phyloP scores from a whole-genome alignment of 1,140 invertebrate species.

The Neoseiulus cucumeris region DNA sequence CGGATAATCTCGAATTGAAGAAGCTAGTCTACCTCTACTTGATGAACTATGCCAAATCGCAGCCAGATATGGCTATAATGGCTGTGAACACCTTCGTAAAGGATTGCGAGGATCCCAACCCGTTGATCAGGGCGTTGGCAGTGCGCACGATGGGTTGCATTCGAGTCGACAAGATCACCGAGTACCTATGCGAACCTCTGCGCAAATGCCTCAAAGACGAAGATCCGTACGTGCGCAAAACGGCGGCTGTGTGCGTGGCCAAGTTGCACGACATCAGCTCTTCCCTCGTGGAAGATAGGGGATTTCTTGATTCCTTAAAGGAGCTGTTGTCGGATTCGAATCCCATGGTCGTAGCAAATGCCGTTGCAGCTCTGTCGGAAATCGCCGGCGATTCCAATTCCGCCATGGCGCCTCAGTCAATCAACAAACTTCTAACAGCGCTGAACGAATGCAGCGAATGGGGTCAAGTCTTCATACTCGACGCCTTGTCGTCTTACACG shows the following conservation, averaged over 20 bases:
- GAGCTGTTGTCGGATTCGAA: constrained; percentile 96
- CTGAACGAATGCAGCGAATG: constrained; percentile 98
- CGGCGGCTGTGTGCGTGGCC: constrained; percentile 95
- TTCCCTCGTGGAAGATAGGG: constrained; percentile 89
- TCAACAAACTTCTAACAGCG: constrained; percentile 94
- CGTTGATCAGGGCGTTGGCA: constrained; percentile 88
- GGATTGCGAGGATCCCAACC: constrained; percentile 99
- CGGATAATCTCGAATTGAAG: constrained; percentile 97
- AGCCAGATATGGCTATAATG: constrained; percentile 99
- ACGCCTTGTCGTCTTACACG: constrained; percentile 89
- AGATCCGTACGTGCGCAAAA: constrained; percentile 98
- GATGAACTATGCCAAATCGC: constrained; percentile 99
- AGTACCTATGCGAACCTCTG: constrained; percentile 95
- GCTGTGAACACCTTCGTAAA: constrained; percentile 99
- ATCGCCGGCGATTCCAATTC: constrained; percentile 91
- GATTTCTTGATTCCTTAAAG: constrained; percentile 89
- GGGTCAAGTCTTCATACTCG: constrained; percentile 96
- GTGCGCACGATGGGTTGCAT: constrained; percentile 99
- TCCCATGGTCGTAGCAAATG: constrained; percentile 99
- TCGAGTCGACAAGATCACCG: constrained; percentile 98
- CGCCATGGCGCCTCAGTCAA: constrained; percentile 88
- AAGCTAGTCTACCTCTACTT: constrained; percentile 97
- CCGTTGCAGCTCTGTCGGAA: constrained; percentile 92
- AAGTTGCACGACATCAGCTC: constrained; percentile 98
- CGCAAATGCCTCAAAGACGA: constrained; percentile 96